phyloP scores from a whole-genome alignment of 2,113 vertebrate genomes.

The Cavia aperea region DNA sequence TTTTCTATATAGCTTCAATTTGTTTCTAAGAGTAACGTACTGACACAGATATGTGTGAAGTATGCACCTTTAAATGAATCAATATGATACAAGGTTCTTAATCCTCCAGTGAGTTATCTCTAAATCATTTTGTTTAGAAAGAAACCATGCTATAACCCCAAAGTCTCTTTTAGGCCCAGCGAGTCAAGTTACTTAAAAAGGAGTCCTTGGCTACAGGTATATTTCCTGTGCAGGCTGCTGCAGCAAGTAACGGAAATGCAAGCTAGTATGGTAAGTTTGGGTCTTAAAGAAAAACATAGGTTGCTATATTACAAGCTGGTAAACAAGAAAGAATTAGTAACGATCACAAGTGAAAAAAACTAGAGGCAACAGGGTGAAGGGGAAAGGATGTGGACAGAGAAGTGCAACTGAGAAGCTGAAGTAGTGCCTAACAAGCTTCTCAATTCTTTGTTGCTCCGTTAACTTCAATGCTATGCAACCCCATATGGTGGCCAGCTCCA shows the following conservation, averaged over 20 bases:
- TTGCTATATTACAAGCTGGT: background rate
- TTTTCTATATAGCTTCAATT: constrained; percentile 24
- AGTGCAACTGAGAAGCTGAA: background rate
- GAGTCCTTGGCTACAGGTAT: background rate
- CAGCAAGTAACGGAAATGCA: background rate
- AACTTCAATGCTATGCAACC: background rate
- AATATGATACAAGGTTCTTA: background rate
- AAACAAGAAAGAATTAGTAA: background rate
- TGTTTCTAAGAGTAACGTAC: constrained; percentile 5
- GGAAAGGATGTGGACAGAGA: background rate
- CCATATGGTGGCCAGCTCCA: background rate
- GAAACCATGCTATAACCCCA: background rate
- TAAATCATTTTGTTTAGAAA: background rate
- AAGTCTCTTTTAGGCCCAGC: background rate
- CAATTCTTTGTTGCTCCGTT: background rate
- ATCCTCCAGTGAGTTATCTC: background rate
- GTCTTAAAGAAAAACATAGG: background rate
- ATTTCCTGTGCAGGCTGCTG: background rate
- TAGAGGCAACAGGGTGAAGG: background rate
- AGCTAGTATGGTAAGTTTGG: background rate
- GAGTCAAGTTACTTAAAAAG: background rate
- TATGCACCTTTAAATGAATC: background rate
- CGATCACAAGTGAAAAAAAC: background rate
- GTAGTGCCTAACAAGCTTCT: background rate
- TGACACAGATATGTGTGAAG: background rate